phyloP scores from a whole-genome alignment of 2,113 vertebrate species.

The Trogon surrucura region DNA sequence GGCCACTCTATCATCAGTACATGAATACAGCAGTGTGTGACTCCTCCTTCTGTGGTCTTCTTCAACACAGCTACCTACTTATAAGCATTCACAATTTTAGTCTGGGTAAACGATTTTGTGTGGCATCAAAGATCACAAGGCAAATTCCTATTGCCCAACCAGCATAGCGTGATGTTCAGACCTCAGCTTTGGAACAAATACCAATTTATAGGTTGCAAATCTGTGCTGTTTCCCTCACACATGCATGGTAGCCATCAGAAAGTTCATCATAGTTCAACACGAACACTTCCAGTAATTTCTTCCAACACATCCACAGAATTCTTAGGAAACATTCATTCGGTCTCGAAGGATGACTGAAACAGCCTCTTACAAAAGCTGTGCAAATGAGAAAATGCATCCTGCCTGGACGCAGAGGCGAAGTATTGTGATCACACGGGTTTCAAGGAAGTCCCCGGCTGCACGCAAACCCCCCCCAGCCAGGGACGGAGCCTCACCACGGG shows the following conservation, averaged over 20 bases:
- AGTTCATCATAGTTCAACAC: accelerated
- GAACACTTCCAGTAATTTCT: neutral
- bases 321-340: accelerated
- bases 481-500: accelerated
- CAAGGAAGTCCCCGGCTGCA: accelerated
- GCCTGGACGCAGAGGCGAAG: accelerated
- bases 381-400: accelerated
- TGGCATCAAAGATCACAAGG: neutral
- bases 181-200: accelerated
- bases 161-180: neutral
- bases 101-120: accelerated
- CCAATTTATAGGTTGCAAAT: neutral
- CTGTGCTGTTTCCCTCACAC: neutral
- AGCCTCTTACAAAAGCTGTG: neutral
- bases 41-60: neutral
- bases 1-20: neutral
- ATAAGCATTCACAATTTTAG: neutral
- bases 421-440: accelerated
- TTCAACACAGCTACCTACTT: neutral
- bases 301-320: neutral
- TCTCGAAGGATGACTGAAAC: neutral
- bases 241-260: accelerated
- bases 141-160: neutral
- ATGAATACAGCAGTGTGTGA: neutral
- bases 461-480: accelerated